Evolutionary conservation across 2,113 vertebrate genomes (phyloP), one percentile per base, ranked within the genome.

Genomic region (Abramis brama): DNA sequence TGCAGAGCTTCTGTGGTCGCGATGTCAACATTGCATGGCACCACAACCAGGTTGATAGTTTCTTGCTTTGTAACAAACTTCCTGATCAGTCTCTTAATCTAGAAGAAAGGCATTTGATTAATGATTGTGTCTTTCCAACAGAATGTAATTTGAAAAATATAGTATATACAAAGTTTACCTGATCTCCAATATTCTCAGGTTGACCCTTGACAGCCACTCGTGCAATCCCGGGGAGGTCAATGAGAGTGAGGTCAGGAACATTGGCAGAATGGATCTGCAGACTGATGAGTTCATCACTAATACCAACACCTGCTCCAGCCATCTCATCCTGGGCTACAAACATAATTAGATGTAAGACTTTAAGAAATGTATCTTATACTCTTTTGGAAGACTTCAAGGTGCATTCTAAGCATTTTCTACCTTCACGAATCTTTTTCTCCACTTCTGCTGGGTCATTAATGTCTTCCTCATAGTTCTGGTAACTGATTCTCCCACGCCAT

Each of bases 201-300:
- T 99, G 97, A 55, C 95, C 91, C 15, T 95, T 96, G 7, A 97
- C 91, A 0, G 97, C 94, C 87, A 98, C 96, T 85, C 97, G 94
- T 87, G 96, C 92, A 64, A 98, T 98, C n/a, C 97, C 96, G 0
- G 97, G 97, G n/a, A 98, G 95, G 91, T 98, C 97, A 33, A 98
- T 98, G 15, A 99, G 93, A 0, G 97, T 98, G 88, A 99, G 95
- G 59, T 98, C 96, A 0, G 97, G 96, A 83, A 97, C 95, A 0
- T 94, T 71, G 2, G 94, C 91, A 62, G 97, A 97, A 33, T 55
- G 83, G 7, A 98, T 87, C 86, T 97, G 95, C 84, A 98, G 91
- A 79, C 88, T 96, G 89, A 99, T 98, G n/a, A 97, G 93, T 0
- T 97, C 90, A 0, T 85, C 70, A 0, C 96, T 96, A 90, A 98